A percentile compares a stretch with the other conserved stretches of the same genome.
Conservation (phyloP, 2,113 vertebrate genomes). For the Neoarius graeffei region DNA sequence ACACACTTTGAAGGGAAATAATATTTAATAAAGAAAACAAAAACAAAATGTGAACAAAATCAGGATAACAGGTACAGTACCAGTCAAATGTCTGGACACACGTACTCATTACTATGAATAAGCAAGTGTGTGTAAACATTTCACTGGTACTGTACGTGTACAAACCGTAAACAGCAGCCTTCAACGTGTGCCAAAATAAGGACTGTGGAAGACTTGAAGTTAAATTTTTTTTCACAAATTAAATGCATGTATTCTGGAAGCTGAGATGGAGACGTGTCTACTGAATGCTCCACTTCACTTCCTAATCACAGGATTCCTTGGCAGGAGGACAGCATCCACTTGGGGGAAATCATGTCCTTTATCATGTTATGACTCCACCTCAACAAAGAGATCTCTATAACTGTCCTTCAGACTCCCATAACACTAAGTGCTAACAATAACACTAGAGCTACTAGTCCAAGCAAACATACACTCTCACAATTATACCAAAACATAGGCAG, state of each 20-base stretch:
- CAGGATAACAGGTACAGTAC: not conserved
- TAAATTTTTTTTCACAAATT: not conserved
- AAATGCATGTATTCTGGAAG: not conserved
- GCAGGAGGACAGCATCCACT: conserved; percentile 40
- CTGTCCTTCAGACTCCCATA: conserved; percentile 1
- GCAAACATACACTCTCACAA: not conserved
- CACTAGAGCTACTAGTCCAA: not conserved
- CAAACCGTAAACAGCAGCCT: not conserved
- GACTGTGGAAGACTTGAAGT: not conserved
- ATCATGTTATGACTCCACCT: conserved; percentile 7
- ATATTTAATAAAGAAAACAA: not conserved
- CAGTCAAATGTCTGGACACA: too few relatives aligned
- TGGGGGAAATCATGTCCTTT: conserved; percentile 42
- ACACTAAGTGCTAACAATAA: not conserved
- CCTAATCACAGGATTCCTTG: conserved; percentile 28
- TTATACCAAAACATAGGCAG: not conserved
- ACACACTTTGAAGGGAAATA: not conserved
- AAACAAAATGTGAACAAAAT: not conserved
- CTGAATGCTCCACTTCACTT: not conserved
- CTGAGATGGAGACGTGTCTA: not conserved
- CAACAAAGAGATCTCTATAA: conserved; percentile 36
- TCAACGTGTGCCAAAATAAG: not conserved
- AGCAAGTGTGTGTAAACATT: too few relatives aligned
- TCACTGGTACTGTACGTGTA: not conserved
- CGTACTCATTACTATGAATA: too few relatives aligned